Base-by-base conservation (phyloP, 2,888 invertebrate species). In the Dynastes hyllus region DNA sequence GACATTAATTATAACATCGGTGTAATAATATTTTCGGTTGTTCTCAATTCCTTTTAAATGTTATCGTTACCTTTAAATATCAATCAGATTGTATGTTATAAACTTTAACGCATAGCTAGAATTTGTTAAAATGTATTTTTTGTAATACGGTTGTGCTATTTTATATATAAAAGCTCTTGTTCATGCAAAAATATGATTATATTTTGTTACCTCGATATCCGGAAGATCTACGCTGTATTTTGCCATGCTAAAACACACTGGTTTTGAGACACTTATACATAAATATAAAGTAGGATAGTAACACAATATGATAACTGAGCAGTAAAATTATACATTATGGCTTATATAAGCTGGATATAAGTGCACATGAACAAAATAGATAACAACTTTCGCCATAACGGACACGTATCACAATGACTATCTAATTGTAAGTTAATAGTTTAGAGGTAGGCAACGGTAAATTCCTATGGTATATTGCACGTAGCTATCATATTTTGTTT, bases 141-240 rank as follows among this genome's bases (percentile, higher is more conserved):
- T 45, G 37, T 8, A 1, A 11, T 11, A 45, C 2, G 2, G 11
- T 11, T 45, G 8, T 11, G 11, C 0, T 45, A 45, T 45, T 45
- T 11, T 45, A 45, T 45, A 8, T 45, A 8, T 1, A 11, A 45
- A 45, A 2, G 45, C 45, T 45, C 8, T 45, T 45, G 8, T 45
- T 45, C 8, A 45, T 11, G 45, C 11, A 45, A 45, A 45, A 11
- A 11, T 11, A 8, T 1, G 2, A 45, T 45, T 0, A 45, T 45
- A 45, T 45, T 1, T 9, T 0, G 11, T 45, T 89, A 95, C 96
- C 93, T 96, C 96, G 85, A 96, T 96, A 88, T 96, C 96, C 1
- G 94, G 94, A 80, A 94, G 86, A 86, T 96, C 95, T 85, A 92
- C 93, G 88, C 94, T 95, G 71, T 95, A 84, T 81, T 88, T 89